Evolutionary conservation across 2,797 vertebrate genomes (phyloP), one percentile per base, ranked within the genome.

Genomic region (Peromyscus eremicus): DNA sequence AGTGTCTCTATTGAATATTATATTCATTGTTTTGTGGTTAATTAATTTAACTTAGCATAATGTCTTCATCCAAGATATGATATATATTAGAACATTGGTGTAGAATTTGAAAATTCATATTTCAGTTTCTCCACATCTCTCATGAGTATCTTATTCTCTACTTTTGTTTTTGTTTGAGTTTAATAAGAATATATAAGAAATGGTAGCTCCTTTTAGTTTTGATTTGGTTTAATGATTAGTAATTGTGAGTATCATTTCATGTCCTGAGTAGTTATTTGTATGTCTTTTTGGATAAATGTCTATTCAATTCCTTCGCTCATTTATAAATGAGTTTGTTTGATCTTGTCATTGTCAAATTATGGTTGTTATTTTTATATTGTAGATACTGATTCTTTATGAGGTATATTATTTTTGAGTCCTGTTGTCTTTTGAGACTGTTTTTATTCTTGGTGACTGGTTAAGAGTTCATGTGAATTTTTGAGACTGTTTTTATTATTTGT

Each of bases 281-380:
- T 73, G 88, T 62, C 2, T 77, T 86, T 77, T 94, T 88, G 46
- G 21, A 57, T 37, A 88, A 96, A 80, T 82, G 9, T 66, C 21
- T 79, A 52, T 70, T 82, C 25, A 87, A 64, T 23, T 60, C 5
- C 25, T 62, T 89, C 46, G n/a, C 29, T 32, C 19, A 70, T 92
- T 97, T 91, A 68, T 55, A 92, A 46, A 76, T 92, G 21, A 16
- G 6, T 13, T 68, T 83, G 23, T 70, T 81, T 37, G 23, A 4
- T 66, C 32, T 62, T 84, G 37, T 80, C 55, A 32, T 79, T 91
- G 52, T 77, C 52, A 16, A 71, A n/a, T 76, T 82, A 16, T 64
- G 84, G 19, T 13, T 1, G 7, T 75, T 90, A 43, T 84, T 89
- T 70, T 60, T 89, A 76, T 46, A 32, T 40, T 91, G 21, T 55